Evolutionary conservation across 1,140 invertebrate species (phyloP).

Genomic region (Caenorhabditis remanei): DNA sequence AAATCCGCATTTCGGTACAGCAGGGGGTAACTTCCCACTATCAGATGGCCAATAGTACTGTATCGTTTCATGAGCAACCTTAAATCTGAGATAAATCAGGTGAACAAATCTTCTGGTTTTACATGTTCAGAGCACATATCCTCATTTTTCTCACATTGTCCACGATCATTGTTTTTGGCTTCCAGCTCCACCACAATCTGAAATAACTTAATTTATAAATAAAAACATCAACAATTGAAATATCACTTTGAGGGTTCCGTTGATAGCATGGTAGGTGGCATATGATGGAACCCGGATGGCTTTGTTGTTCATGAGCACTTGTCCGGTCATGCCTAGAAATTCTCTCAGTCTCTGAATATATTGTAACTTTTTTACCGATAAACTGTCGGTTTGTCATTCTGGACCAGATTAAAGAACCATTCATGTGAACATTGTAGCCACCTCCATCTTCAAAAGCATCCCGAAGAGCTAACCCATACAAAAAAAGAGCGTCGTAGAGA

Average conservation of each 20-base stretch:
- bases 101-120: not conserved
- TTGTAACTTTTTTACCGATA: conserved; percentile 64
- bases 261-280: conserved; percentile 74
- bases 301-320: conserved; percentile 77
- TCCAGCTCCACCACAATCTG: conserved; percentile 76
- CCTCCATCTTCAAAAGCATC: conserved; percentile 76
- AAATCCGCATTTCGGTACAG: conserved; percentile 76
- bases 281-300: conserved; percentile 78
- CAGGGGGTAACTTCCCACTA: conserved; percentile 70
- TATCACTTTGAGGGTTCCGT: conserved; percentile 71
- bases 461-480: conserved; percentile 76
- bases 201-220: not conserved
- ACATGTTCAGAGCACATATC: conserved; percentile 76
- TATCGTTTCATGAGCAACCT: conserved; percentile 74
- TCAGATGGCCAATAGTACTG: conserved; percentile 73
- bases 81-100: not conserved
- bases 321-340: conserved; percentile 71
- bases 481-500: conserved; percentile 76
- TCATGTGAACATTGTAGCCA: conserved; percentile 70
- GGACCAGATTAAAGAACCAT: conserved; percentile 73
- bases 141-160: conserved; percentile 69
- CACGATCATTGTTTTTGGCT: conserved; percentile 72
- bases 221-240: not conserved
- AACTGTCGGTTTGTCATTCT: conserved; percentile 78
- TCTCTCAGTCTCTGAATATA: not conserved